Evolutionary conservation across 2,113 vertebrate genomes (phyloP).

Genomic region (Pelmatolapia mariae): DNA sequence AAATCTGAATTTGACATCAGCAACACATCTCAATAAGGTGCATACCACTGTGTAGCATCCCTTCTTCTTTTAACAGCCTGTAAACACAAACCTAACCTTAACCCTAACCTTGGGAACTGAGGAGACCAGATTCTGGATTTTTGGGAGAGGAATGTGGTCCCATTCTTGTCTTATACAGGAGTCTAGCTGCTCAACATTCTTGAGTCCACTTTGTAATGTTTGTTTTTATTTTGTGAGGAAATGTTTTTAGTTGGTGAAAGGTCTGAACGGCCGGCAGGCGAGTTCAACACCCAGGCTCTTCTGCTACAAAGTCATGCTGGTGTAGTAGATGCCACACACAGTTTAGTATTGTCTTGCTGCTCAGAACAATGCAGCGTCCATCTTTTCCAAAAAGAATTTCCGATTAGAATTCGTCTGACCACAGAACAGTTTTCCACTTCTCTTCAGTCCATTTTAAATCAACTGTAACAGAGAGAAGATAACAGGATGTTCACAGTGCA

Average conservation of each 20-base stretch:
- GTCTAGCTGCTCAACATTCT: background rate
- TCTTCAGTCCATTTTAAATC: background rate
- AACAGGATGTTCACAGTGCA: background rate
- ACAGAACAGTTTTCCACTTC: background rate
- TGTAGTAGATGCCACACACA: background rate
- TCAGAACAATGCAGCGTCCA: background rate
- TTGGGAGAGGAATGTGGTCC: background rate
- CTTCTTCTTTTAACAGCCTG: background rate
- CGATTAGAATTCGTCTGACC: background rate
- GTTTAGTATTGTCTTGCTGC: background rate
- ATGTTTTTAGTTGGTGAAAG: background rate
- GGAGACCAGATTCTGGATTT: background rate
- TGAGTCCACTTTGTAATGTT: background rate
- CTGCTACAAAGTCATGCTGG: background rate
- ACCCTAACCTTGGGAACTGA: background rate
- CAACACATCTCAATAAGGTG: background rate
- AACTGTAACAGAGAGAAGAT: background rate
- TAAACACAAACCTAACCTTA: background rate
- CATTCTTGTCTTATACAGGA: background rate
- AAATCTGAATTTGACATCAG: background rate
- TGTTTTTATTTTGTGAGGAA: background rate
- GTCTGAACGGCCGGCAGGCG: fast-evolving
- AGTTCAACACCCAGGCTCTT: background rate
- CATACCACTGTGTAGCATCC: background rate
- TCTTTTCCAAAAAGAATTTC: background rate